Base-by-base conservation (phyloP, 2,797 vertebrate species). In the Menidia menidia region DNA sequence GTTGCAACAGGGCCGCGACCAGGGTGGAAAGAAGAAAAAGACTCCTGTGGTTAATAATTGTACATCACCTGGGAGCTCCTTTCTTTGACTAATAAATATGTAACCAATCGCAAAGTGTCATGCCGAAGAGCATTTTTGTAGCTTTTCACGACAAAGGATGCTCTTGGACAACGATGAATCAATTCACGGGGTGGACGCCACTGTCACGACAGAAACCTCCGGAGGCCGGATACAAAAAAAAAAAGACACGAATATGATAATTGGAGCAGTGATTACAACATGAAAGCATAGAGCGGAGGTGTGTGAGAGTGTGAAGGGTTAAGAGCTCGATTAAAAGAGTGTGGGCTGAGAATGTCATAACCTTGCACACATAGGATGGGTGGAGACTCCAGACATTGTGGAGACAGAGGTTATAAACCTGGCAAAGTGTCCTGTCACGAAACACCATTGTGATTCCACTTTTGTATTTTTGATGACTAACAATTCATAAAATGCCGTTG, bases 341-440 rank as follows among this genome's bases (percentile, higher is more conserved):
- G 85, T 87, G 80, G 83, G 85, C 55, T 81, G 75, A 80, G 63
- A 84, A 70, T 79, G 83, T 87, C 82, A 86, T 78, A 87, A 85
- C 82, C 69, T 86, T 88, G 64, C 56, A 86, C 81, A 78, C 83
- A 87, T 70, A 84, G 44, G 72, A 79, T 77, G 88, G 90, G 91
- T 88, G 89, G 87, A 88, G 90, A 71, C 72, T 71, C 68, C 81
- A 92, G 91, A 92, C 91, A 87, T 71, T 44, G 76, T 90, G 90
- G 88, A 90, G 90, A 87, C 91, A 65, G 72, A 83, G 82, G 88
- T 89, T 83, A 75, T 91, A 90, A 89, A 91, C 82, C 75, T 84
- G 71, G 59, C 73, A 72, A 78, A 70, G 75, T 63, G 30, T 50
- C 84, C 61, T 85, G 63, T 78, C 79, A 80, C 33, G 35, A 79